Percentiles rank a stretch among this genome's conserved stretches.
Conservation (phyloP, 2,888 invertebrate species). For the Thysanoteuthis rhombus region DNA sequence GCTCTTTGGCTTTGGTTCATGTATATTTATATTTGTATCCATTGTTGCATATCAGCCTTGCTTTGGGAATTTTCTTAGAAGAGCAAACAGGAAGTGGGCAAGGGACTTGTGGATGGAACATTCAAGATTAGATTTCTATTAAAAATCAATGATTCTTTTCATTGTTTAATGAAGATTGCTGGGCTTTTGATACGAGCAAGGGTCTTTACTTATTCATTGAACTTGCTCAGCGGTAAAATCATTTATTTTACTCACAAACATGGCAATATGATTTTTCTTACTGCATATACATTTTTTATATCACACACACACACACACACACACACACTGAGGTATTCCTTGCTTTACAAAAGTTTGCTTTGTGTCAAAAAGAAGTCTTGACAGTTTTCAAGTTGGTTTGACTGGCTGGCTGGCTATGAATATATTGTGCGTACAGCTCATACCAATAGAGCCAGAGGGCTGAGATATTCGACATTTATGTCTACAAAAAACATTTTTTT, state of each 20-base stretch:
- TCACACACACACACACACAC: too few relatives aligned
- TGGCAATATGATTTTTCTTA: background rate
- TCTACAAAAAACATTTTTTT: background rate
- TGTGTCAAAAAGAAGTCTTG: too few relatives aligned
- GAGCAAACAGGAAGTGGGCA: background rate
- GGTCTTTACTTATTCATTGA: too few relatives aligned
- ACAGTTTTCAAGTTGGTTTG: too few relatives aligned
- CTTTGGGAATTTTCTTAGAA: background rate
- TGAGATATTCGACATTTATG: background rate
- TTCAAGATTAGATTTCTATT: background rate
- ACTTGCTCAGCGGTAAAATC: too few relatives aligned
- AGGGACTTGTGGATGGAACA: background rate
- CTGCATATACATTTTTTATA: too few relatives aligned
- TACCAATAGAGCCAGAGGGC: too few relatives aligned
- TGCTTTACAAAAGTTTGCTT: too few relatives aligned
- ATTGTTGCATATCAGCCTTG: background rate
- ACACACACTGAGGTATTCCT: too few relatives aligned
- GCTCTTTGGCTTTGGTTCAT: background rate
- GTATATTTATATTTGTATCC: background rate
- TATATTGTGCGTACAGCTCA: too few relatives aligned
- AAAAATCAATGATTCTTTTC: background rate
- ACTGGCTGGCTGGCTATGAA: too few relatives aligned
- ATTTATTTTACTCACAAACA: background rate
- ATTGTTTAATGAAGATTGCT: background rate
- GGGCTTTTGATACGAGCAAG: background rate